Evolutionary conservation across 2,888 invertebrate species (phyloP), one percentile per base, ranked within the genome.

Genomic region (Liopterus haemorrhoidalis): DNA sequence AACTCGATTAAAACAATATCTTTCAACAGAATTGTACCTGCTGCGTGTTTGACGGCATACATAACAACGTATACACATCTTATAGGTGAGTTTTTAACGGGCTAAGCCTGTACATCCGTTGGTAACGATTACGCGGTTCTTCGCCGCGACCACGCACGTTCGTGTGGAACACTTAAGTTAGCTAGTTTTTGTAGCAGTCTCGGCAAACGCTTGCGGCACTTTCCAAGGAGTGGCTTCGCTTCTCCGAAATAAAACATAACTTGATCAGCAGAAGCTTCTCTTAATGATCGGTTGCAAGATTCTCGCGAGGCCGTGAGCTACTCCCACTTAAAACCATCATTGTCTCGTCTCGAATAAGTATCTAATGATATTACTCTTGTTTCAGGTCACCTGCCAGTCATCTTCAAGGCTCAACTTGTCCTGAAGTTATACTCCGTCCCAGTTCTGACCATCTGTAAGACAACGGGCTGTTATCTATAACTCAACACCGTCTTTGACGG

Each of bases 201-300:
- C n/a, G n/a, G n/a, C n/a, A 35, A 46, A 38, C 43, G 50, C 55
- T 50, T 39, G 46, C 46, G 53, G 55, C 53, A 30, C 31, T 45
- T 38, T 32, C 21, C 46, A 49, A 54, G 56, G 57, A 56, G 56
- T 55, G 55, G 56, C 51, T 33, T 32, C 40, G 52, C 48, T 54
- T 52, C 56, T 52, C 45, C 53, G 53, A 57, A 57, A 57, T 51
- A 52, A 50, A 54, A 49, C 51, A 49, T 36, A 31, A 49, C 41
- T 45, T 32, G 45, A 41, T 48, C 42, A 39, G 39, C 49, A 41
- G 46, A 49, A 46, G 46, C 46, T 20, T 39, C 46, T 27, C 27
- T 40, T 49, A 49, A 42, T 46, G 46, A 49, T 32, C 49, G 24
- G 41, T 38, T 38, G 32, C 43, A 33, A 14, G 18, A 25, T 25